Conservation (phyloP, 2,888 invertebrate species). For the Pterostichus niger region DNA sequence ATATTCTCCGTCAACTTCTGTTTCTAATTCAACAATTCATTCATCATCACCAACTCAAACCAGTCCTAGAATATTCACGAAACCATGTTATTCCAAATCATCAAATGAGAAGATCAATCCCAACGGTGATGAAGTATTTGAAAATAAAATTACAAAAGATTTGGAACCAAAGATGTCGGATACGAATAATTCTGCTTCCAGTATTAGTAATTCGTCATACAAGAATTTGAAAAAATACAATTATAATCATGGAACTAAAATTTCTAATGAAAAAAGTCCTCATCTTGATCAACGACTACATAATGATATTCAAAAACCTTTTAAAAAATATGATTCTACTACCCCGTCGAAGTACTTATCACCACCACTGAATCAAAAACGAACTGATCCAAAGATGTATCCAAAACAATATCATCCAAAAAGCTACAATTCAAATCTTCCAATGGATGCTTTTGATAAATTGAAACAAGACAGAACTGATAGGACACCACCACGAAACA, state of each 20-base stretch:
- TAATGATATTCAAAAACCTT: not conserved
- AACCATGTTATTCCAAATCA: not conserved
- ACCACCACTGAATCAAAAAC: not conserved
- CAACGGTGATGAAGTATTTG: not conserved
- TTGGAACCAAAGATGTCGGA: not conserved
- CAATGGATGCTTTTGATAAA: constrained; percentile 20
- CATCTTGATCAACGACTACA: not conserved
- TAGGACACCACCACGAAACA: constrained; percentile 7
- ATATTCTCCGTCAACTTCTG: not conserved
- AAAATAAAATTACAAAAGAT: not conserved
- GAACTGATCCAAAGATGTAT: not conserved
- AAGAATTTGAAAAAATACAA: constrained; percentile 4
- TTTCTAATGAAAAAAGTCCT: not conserved
- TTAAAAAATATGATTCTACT: not conserved
- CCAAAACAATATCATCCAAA: constrained; percentile 9
- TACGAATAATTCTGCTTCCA: not conserved
- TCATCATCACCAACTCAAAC: not conserved
- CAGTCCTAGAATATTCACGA: not conserved
- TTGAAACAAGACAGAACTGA: constrained; percentile 28
- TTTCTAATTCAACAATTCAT: constrained; percentile 13
- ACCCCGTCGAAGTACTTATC: not conserved
- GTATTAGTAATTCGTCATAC: not conserved
- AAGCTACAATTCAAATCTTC: not conserved
- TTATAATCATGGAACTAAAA: not conserved
- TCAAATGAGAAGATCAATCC: not conserved